Conservation (phyloP, 1,140 invertebrate species). For the Diabrotica undecimpunctata region DNA sequence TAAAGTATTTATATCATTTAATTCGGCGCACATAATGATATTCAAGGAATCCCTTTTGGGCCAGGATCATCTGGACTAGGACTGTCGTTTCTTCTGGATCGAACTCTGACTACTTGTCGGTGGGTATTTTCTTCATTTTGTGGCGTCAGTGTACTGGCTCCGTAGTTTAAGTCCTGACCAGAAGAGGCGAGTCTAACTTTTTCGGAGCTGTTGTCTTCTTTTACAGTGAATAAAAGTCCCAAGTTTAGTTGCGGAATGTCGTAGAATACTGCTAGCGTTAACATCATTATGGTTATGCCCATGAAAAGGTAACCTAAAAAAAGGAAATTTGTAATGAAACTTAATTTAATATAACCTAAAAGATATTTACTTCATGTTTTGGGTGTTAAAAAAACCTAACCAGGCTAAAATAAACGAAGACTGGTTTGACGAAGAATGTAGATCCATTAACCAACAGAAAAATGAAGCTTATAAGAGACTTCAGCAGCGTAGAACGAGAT, state of each 20-base stretch:
- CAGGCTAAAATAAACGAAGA: too few relatives aligned
- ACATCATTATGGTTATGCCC: constrained; percentile 79
- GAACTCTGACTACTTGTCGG: constrained; percentile 57
- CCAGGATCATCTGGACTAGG: constrained; percentile 63
- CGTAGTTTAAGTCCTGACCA: constrained; percentile 30
- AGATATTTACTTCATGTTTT: background rate
- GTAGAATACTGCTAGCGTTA: constrained; percentile 77
- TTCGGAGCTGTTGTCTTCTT: constrained; percentile 32
- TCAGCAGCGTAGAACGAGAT: too few relatives aligned
- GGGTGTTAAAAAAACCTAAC: too few relatives aligned
- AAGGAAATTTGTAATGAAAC: background rate
- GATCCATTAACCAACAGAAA: too few relatives aligned
- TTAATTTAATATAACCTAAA: constrained; percentile 3
- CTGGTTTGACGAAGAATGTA: too few relatives aligned
- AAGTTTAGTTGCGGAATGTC: constrained; percentile 84
- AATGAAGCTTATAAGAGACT: too few relatives aligned
- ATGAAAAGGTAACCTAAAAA: constrained; percentile 72
- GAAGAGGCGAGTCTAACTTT: constrained; percentile 29
- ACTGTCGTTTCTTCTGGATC: constrained; percentile 59
- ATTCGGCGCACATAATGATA: too few relatives aligned
- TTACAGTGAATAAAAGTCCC: constrained; percentile 55
- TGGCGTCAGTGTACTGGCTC: constrained; percentile 22
- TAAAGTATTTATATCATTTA: too few relatives aligned
- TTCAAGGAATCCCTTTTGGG: constrained; percentile 37
- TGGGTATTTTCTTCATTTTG: constrained; percentile 32